Evolutionary conservation across 2,888 invertebrate genomes (phyloP).

Genomic region (Pediacus dermestoides): DNA sequence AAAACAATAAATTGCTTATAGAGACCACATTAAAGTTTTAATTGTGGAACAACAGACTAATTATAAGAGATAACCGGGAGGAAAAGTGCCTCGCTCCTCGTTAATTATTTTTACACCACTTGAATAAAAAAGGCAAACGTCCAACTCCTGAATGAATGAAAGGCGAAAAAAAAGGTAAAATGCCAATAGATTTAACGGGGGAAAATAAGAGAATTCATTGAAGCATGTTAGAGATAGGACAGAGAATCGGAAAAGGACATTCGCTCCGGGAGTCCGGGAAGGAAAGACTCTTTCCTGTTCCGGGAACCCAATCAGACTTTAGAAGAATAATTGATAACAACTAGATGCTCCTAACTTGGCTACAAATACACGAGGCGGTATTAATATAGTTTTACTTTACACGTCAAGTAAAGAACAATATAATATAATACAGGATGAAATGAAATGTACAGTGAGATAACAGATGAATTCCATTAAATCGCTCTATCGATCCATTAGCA

Average conservation of each 20-base stretch:
- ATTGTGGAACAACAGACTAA: no score
- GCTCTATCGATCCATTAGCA: constrained; percentile 27
- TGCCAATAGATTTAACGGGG: constrained; percentile 27
- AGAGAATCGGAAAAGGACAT: constrained; percentile 47
- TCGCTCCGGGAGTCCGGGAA: constrained; percentile 51
- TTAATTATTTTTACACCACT: no score
- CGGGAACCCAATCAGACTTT: constrained; percentile 48
- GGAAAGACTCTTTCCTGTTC: constrained; percentile 51
- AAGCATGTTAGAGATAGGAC: constrained; percentile 39
- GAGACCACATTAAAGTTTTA: no score
- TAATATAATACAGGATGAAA: constrained; percentile 12
- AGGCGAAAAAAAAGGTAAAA: constrained; percentile 26
- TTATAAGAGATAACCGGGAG: no score
- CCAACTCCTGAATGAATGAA: no score
- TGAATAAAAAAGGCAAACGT: no score
- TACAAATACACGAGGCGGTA: constrained; percentile 14
- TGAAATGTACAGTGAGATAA: constrained; percentile 30
- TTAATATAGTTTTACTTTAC: constrained; percentile 27
- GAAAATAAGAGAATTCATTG: constrained; percentile 36
- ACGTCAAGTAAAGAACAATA: no score
- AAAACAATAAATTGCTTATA: no score
- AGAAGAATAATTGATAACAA: constrained; percentile 43
- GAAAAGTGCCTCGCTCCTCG: no score
- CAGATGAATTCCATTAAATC: constrained; percentile 45
- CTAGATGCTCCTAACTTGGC: constrained; percentile 25